Conservation (phyloP, 2,888 invertebrate species). For the Frankliniella intonsa region DNA sequence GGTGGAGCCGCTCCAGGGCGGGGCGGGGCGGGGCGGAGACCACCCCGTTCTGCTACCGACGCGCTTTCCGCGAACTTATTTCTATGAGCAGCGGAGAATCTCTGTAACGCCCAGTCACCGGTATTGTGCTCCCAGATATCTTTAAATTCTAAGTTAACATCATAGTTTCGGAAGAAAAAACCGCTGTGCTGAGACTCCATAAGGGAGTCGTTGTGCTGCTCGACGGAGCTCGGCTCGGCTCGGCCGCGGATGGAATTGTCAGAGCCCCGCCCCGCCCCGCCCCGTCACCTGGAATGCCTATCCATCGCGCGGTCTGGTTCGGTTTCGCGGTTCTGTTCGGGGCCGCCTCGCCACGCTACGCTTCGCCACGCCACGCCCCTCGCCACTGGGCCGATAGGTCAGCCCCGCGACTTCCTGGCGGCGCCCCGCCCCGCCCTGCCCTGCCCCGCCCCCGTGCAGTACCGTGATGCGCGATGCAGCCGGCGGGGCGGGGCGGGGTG, state of each 20-base stretch:
- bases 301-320: background rate
- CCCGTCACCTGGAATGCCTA: conserved; percentile 3
- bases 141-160: no score
- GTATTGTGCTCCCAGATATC: no score
- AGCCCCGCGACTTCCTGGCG: conserved; percentile 21
- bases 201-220: background rate
- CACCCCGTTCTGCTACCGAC: no score
- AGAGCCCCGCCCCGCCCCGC: background rate
- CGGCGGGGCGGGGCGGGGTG: background rate
- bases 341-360: background rate
- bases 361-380: background rate
- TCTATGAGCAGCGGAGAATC: no score
- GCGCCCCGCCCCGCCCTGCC: background rate
- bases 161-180: no score
- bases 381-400: conserved; percentile 17
- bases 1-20: no score
- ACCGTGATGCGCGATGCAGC: background rate
- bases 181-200: no score
- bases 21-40: no score
- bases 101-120: no score
- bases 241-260: background rate
- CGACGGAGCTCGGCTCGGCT: background rate
- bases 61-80: no score
- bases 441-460: background rate
- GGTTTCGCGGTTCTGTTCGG: background rate